phyloP scores from a whole-genome alignment of 2,797 vertebrate species.

The Micropoecilia bifurca region DNA sequence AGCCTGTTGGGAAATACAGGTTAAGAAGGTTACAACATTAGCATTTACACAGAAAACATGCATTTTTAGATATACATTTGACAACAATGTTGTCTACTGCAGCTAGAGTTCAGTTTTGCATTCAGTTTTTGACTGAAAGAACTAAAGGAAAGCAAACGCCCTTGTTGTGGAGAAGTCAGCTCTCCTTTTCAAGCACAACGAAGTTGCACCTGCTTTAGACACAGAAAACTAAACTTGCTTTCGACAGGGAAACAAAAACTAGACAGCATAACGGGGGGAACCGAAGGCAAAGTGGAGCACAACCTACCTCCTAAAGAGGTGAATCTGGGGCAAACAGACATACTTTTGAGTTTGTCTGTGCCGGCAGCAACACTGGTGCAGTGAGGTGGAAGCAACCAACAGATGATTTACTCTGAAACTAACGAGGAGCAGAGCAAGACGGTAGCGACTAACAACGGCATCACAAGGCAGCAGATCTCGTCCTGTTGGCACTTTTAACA shows the following conservation, averaged over 20 bases:
- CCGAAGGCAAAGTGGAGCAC: constrained; percentile 44
- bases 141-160: neutral
- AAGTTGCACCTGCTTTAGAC: neutral
- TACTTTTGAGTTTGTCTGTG: constrained; percentile 23
- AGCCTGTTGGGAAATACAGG: neutral
- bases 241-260: constrained; percentile 48
- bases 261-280: constrained; percentile 23
- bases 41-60: neutral
- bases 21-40: neutral
- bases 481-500: constrained; percentile 17
- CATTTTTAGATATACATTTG: neutral
- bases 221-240: constrained; percentile 10
- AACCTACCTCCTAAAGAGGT: constrained; percentile 36
- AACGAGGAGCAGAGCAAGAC: constrained; percentile 62
- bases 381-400: constrained; percentile 41
- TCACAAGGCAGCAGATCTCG: constrained; percentile 36
- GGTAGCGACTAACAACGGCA: constrained; percentile 44
- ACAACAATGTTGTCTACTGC: neutral
- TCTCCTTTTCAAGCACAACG: neutral
- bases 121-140: neutral
- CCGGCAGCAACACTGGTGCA: constrained; percentile 36
- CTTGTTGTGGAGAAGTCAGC: neutral
- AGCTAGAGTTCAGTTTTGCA: neutral
- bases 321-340: constrained; percentile 62
- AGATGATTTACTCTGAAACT: constrained; percentile 46